Percentiles rank a stretch among this genome's conserved stretches.
These are phyloP conservation scores for Altica lythri DNA, from an alignment of 2,888 invertebrate genomes.

Conservation along the genomic window DNA sequence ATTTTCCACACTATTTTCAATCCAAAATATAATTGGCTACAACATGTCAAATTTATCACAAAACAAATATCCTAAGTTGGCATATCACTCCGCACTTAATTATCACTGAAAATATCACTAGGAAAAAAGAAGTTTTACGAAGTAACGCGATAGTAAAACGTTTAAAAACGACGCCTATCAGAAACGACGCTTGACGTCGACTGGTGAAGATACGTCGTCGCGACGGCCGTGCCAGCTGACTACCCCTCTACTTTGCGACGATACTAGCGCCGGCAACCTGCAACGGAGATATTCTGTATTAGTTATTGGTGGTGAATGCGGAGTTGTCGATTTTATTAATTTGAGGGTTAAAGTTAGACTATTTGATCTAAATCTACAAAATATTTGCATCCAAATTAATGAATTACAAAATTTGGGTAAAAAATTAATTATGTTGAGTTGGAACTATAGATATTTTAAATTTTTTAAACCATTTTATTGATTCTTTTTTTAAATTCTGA, in stretches of 20 bases:
- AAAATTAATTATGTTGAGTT: too few relatives aligned
- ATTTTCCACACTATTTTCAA: conserved; percentile 34
- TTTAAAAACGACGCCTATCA: too few relatives aligned
- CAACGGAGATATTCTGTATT: conserved; percentile 53
- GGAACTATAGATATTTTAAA: too few relatives aligned
- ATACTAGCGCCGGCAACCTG: conserved; percentile 56
- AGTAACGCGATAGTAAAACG: conserved; percentile 15
- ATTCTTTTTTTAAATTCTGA: too few relatives aligned
- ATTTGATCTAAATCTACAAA: conserved; percentile 5
- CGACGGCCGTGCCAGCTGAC: conserved; percentile 60
- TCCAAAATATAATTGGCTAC: conserved; percentile 38
- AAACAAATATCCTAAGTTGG: conserved; percentile 40
- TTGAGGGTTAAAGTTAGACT: too few relatives aligned
- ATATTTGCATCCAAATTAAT: too few relatives aligned
- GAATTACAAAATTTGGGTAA: too few relatives aligned
- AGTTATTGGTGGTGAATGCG: conserved; percentile 37
- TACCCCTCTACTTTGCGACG: conserved; percentile 50
- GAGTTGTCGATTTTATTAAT: conserved; percentile 20
- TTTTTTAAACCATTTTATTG: too few relatives aligned
- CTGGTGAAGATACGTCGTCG: conserved; percentile 61
- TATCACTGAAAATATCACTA: conserved; percentile 30
- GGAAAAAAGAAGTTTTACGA: background rate
- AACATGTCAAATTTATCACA: conserved; percentile 44
- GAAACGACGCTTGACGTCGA: conserved; percentile 62
- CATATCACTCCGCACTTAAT: conserved; percentile 44